These are phyloP conservation scores for Sclerurus mexicanus DNA, from an alignment of 2,113 vertebrate genomes.

Conservation along the genomic window DNA sequence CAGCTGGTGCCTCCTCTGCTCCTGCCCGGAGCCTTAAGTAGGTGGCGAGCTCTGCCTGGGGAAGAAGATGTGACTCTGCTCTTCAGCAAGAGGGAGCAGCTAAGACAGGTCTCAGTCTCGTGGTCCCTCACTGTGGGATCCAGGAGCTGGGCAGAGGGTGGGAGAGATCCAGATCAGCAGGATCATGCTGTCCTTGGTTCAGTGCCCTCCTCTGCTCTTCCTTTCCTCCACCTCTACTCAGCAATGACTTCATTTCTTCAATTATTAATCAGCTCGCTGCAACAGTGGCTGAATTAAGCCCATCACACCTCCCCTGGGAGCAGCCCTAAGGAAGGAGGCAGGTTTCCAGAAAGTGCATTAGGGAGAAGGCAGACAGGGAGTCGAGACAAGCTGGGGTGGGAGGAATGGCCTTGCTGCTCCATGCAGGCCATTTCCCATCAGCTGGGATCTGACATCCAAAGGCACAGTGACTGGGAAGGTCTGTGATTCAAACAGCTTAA, in stretches of 20 bases:
- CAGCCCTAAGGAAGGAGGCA: slow-evolving; percentile 2
- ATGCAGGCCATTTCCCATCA: neutral
- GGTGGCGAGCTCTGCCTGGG: neutral
- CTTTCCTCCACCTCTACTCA: neutral
- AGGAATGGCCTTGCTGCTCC: neutral
- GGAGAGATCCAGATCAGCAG: neutral
- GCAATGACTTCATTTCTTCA: slow-evolving; percentile 13
- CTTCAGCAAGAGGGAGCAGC: neutral
- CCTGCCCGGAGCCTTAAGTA: neutral
- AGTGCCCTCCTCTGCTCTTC: neutral
- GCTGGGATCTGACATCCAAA: neutral
- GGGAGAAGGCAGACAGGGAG: neutral
- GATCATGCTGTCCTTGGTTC: neutral
- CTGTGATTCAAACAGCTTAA: neutral
- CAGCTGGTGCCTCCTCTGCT: neutral
- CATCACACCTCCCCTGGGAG: slow-evolving; percentile 23
- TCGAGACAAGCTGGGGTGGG: neutral
- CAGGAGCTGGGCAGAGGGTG: neutral
- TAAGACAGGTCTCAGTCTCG: neutral
- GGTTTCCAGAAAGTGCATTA: slow-evolving; percentile 47
- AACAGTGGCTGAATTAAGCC: neutral
- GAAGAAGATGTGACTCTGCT: neutral
- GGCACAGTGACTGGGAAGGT: neutral
- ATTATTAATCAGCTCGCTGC: slow-evolving; percentile 37
- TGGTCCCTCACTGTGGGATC: neutral